Evolutionary conservation across 2,888 invertebrate genomes (phyloP), one percentile per base, ranked within the genome.

Genomic region (Clunio marinus): DNA sequence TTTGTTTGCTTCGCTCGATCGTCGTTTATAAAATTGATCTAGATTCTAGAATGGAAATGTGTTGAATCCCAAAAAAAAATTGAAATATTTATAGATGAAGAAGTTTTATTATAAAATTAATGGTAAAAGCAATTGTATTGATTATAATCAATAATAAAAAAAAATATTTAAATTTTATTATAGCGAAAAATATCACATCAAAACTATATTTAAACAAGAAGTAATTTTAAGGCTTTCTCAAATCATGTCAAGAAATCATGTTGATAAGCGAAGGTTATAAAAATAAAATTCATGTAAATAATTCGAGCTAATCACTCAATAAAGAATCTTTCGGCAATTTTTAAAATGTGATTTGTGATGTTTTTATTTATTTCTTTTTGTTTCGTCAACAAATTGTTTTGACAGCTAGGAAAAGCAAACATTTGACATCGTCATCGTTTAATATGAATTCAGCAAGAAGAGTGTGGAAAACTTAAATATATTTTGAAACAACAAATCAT

Each of bases 251-350:
- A 51, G 22, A 51, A 51, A 51, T 51, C 17, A 51, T 51, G 51
- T 51, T 51, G 51, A 51, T 51, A 51, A 51, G 51, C 51, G 20
- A 51, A 51, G 17, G 51, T 51, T 51, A 51, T 51, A 41, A 41
- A 41, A 10, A 20, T 20, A n/a, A n/a, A n/a, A 51, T 51, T 51
- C 51, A 17, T 51, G 51, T 51, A 51, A 3, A 51, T 51, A 51
- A 7, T 17, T 51, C 8, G 22, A 17, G 17, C 4, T 32, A 10
- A 32, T 7, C 2, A 51, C 10, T 51, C 3, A 41, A 51, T 20
- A 22, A 51, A 51, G 17, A n/a, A 17, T 51, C 51, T 51, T 20
- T 51, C 20, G 41, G 51, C 51, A 22, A 51, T 51, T 51, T 51
- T 20, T 51, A 51, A 51, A 51, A 51, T 51, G 51, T 51, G 51